Conservation (phyloP, 2,888 invertebrate species). For the Pedicia rivosa region DNA sequence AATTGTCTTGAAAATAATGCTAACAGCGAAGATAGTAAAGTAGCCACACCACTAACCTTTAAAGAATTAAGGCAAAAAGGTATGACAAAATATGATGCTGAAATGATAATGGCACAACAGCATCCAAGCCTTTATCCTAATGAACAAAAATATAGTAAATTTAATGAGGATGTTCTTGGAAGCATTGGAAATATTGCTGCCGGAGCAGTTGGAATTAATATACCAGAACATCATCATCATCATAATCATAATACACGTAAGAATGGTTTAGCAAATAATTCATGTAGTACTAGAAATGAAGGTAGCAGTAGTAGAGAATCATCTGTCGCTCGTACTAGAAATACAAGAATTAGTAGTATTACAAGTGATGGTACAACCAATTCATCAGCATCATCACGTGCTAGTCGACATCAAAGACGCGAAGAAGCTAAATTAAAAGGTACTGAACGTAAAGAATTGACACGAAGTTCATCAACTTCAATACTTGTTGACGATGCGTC, state of each 20-base stretch:
- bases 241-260: constrained; percentile 6
- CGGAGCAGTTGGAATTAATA: constrained; percentile 1
- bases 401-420: constrained; percentile 27
- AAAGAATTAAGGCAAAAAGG: constrained; percentile 73
- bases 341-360: constrained; percentile 3
- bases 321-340: constrained; percentile 12
- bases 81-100: constrained; percentile 76
- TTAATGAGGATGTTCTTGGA: not conserved
- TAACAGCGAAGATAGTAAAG: constrained; percentile 31
- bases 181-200: not conserved
- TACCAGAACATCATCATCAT: constrained; percentile 2
- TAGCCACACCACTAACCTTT: constrained; percentile 60
- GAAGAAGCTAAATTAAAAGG: constrained; percentile 25
- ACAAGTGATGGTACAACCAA: constrained; percentile 4
- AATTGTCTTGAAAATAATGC: constrained; percentile 10
- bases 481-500: constrained; percentile 28
- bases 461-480: constrained; percentile 19
- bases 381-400: constrained; percentile 23
- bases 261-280: constrained; percentile 4
- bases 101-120: constrained; percentile 60
- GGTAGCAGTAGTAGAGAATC: constrained; percentile 10
- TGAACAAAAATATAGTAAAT: constrained; percentile 5
- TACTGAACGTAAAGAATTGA: constrained; percentile 9
- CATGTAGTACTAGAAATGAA: constrained; percentile 1
- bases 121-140: constrained; percentile 6